These are phyloP conservation scores for Psittacula cyanocephala DNA, from an alignment of 2,113 vertebrate species.

Conservation along the genomic window DNA sequence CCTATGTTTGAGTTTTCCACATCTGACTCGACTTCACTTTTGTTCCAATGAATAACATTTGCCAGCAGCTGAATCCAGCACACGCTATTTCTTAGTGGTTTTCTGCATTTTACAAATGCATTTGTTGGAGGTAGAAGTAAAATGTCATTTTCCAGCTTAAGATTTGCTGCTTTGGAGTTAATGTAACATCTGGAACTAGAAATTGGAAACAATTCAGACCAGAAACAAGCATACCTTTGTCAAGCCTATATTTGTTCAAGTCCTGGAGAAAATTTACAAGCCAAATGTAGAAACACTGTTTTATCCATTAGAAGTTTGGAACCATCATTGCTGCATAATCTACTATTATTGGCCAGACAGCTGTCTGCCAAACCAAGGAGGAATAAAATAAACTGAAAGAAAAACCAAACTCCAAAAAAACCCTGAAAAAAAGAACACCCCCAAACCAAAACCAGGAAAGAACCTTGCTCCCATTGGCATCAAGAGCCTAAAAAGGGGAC, in stretches of 20 bases:
- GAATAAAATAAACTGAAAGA: constrained; percentile 6
- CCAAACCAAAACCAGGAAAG: background rate
- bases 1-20: background rate
- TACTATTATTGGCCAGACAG: constrained; percentile 29
- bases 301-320: constrained; percentile 49
- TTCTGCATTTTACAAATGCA: background rate
- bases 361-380: constrained; percentile 38
- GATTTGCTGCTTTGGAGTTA: constrained; percentile 21
- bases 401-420: background rate
- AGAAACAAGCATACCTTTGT: constrained; percentile 77
- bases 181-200: constrained; percentile 58
- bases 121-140: background rate
- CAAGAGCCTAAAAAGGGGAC: background rate
- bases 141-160: background rate
- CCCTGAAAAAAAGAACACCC: background rate
- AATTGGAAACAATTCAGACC: constrained; percentile 52
- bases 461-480: background rate
- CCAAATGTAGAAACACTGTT: constrained; percentile 49
- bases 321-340: background rate
- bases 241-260: constrained; percentile 50
- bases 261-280: constrained; percentile 5
- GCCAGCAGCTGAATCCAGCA: background rate
- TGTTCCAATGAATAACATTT: background rate
- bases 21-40: background rate
- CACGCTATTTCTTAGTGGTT: background rate